Evolutionary conservation across 2,888 invertebrate genomes (phyloP), one percentile per base, ranked within the genome.

Genomic region (Megaustenia siamemsis): DNA sequence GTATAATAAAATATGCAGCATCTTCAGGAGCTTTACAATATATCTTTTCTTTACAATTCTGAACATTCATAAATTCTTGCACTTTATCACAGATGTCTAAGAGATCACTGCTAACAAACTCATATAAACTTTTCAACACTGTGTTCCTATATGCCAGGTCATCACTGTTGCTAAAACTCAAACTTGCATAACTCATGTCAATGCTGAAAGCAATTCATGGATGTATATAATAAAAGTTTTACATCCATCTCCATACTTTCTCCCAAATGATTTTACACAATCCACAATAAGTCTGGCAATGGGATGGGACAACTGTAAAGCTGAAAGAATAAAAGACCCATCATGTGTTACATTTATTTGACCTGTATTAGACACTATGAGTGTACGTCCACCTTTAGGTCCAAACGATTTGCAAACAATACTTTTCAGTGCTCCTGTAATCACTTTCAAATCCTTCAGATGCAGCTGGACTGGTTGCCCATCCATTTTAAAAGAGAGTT

Each of bases 231-330:
- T 73, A 66, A 90, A 88, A 1, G 88, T 87, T 84, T 91, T 91
- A 60, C 87, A 83, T 6, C 90, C 90, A 84, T 90, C 90, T n/a
- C 87, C 84, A 75, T 87, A 85, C 1, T 73, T 45, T 18, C 66
- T 32, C 21, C 87, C 85, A 68, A 87, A 87, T 53, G 81, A 85
- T 15, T 82, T 38, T 0, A 88, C 79, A 53, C 89, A 85, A 28
- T 90, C 83, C 6, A 88, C 81, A 1, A 92, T 87, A 56, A 89
- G 56, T 66, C 83, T 86, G 28, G 91, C 90, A 15, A 91, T 40
- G 10, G 92, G 92, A 81, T 92, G 91, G n/a, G 87, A 78, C 6
- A 90, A 84, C 38, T 89, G 87, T 0, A 92, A 86, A 63, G 89
- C 82, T 28, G 90, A 88, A 43, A 91, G 68, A 32, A 91, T 88